Base-by-base conservation (phyloP, 2,888 invertebrate genomes). In the Drosophila antonietae region DNA sequence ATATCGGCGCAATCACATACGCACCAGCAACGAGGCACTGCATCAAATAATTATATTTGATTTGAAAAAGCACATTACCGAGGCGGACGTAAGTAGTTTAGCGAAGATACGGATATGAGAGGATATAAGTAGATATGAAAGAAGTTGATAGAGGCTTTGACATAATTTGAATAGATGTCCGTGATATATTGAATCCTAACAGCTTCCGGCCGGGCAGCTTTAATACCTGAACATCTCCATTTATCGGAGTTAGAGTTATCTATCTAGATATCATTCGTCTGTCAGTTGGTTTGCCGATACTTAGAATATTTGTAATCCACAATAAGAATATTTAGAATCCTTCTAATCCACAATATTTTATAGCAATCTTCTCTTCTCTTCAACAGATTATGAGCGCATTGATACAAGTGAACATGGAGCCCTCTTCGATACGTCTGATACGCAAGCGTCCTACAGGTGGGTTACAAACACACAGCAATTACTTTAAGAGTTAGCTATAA, bases 381-480 rank as follows among this genome's bases (percentile, higher is more conserved):
- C 93, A 1, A 70, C 93, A 97, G 96, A 96, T 97, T 84, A 95
- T 96, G 84, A 95, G 95, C 91, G 96, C 96, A 89, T 94, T 97
- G 83, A 94, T 96, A 84, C 94, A 95, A 89, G 95, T 95, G 92
- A 95, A 96, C 73, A 93, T 97, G 76, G 95, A 95, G 93, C 95
- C 96, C 3, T 95, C 95, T 91, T 97, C 97, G 91, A 96, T 97
- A 88, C 94, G 97, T 51, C 93, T 97, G 46, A 97, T 97, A 91
- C 94, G 97, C 85, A 96, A 96, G 93, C 96, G 96, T 93, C 96
- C 96, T 91, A 96, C 97, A 95, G 97, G 97, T 96, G 95, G 94
- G 93, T 88, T 70, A 72, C 67, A 65, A 65, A 71, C 78, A 79
- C 67, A 47, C 23, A 31, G 39, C 41, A 35, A 31, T 44, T 74